Percentiles rank a stretch among this genome's conserved stretches.
These are phyloP conservation scores for Harpagoxenus sublaevis DNA, from an alignment of 2,888 invertebrate genomes.

Conservation along the genomic window DNA sequence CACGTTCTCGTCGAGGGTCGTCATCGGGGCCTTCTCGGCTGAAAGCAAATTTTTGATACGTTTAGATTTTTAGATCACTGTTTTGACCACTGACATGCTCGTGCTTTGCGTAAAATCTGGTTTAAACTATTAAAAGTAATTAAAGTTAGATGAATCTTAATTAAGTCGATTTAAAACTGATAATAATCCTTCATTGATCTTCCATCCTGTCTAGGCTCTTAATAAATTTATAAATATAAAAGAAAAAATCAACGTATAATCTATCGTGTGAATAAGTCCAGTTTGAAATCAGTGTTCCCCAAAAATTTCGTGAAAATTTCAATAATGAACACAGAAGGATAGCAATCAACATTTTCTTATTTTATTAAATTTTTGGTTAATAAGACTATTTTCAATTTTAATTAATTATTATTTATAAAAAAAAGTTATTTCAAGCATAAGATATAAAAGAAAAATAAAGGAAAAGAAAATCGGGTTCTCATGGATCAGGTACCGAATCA, in stretches of 20 bases:
- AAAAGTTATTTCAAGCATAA: not conserved
- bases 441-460: not conserved
- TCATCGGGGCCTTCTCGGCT: constrained; percentile 83
- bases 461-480: not conserved
- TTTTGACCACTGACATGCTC: not conserved
- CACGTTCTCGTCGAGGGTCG: constrained; percentile 84
- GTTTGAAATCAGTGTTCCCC: not conserved
- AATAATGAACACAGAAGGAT: not conserved
- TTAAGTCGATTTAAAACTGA: not conserved
- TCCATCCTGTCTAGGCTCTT: not conserved
- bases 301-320: not conserved
- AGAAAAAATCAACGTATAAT: not conserved
- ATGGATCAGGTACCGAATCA: not conserved
- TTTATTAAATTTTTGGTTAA: not conserved
- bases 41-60: constrained; percentile 70
- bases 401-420: not conserved
- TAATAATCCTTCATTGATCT: not conserved
- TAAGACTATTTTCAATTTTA: not conserved
- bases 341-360: not conserved
- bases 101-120: not conserved
- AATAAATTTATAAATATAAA: constrained; percentile 6
- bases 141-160: not conserved
- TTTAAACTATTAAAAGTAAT: not conserved
- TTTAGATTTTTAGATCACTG: constrained; percentile 61
- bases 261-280: not conserved